phyloP scores from a whole-genome alignment of 2,113 vertebrate genomes.

The Tautogolabrus adspersus region DNA sequence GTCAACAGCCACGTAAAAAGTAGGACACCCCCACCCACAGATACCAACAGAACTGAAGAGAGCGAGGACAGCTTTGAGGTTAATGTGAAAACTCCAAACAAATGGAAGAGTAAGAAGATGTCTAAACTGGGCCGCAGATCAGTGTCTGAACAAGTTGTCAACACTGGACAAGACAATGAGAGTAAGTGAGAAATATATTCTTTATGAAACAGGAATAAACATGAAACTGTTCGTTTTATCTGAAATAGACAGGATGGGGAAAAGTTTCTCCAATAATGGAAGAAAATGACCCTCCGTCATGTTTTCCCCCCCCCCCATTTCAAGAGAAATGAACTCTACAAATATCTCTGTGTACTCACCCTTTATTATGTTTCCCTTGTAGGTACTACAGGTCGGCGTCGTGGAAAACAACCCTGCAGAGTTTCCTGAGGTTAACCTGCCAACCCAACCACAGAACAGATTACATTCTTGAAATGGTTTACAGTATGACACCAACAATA shows the following conservation, averaged over 20 bases:
- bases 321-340: neutral
- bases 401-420: conserved; percentile 13
- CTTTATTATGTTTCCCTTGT: neutral
- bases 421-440: conserved; percentile 51
- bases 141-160: conserved; percentile 38
- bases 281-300: no score
- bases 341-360: neutral
- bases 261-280: no score
- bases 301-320: no score
- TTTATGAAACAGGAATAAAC: neutral
- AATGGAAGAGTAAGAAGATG: conserved; percentile 23
- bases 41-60: neutral
- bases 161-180: conserved; percentile 39
- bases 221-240: neutral
- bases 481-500: neutral
- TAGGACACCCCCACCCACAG: neutral
- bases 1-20: neutral
- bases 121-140: conserved; percentile 12
- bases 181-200: conserved; percentile 58
- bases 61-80: conserved; percentile 44
- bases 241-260: no score
- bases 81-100: conserved; percentile 14
- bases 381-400: conserved; percentile 41
- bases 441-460: neutral
- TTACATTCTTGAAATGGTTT: neutral